A percentile compares a stretch with the other conserved stretches of the same genome.
Evolutionary conservation across 2,113 vertebrate genomes (phyloP).

Genomic region (Cebidichthys violaceus): DNA sequence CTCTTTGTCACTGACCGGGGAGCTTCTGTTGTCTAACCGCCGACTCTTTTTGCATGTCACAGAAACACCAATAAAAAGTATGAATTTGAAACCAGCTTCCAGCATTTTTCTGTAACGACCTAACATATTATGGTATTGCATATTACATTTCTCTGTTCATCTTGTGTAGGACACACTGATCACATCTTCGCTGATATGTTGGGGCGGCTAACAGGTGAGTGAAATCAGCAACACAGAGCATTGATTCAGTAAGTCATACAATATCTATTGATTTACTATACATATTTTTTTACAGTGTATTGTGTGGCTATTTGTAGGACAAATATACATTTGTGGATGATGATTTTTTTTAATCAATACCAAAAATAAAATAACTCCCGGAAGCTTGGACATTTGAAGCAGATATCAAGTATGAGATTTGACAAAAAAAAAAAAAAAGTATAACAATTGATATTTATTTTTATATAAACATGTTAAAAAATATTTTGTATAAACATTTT

Average conservation of each 20-base stretch:
- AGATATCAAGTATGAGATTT: neutral
- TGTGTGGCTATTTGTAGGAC: neutral
- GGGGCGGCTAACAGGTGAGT: conserved; percentile 82
- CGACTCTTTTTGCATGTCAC: conserved; percentile 4
- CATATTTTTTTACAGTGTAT: neutral
- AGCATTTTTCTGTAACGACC: neutral
- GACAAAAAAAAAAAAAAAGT: neutral
- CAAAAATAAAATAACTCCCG: neutral
- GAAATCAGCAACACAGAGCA: neutral
- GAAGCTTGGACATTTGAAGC: neutral
- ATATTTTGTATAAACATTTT: neutral
- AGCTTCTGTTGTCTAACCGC: neutral
- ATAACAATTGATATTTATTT: neutral
- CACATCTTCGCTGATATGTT: conserved; percentile 87
- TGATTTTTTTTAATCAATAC: neutral
- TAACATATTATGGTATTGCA: neutral
- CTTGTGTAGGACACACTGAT: conserved; percentile 83
- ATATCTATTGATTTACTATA: too few relatives aligned
- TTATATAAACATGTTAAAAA: neutral
- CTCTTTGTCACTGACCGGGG: neutral
- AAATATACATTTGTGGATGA: neutral
- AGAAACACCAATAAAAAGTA: conserved; percentile 3
- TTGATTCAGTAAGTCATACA: neutral
- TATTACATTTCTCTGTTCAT: neutral
- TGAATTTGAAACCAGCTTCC: neutral